These are phyloP conservation scores for Hapalemur alaotrensis DNA, from an alignment of 2,797 vertebrate genomes.

Conservation along the genomic window DNA sequence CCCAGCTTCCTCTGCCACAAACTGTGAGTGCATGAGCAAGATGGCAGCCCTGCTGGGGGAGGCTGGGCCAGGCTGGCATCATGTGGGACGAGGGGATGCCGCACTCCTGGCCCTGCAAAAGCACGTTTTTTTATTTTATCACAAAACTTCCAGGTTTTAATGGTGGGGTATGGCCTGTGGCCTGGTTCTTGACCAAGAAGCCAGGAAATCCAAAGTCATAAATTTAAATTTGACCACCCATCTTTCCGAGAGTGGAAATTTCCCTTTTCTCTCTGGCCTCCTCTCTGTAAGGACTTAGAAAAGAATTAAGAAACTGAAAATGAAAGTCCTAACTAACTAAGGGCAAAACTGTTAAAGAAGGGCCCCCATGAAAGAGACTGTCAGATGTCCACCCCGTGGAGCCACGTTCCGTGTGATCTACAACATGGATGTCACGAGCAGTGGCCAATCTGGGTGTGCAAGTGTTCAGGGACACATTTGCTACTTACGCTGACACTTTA, in stretches of 20 bases:
- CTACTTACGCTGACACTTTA: background rate
- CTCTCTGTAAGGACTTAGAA: background rate
- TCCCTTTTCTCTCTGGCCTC: background rate
- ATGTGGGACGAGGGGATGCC: accelerated
- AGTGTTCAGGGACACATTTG: background rate
- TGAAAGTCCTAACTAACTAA: too few relatives aligned
- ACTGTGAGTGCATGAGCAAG: background rate
- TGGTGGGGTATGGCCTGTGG: too few relatives aligned
- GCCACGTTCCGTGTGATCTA: background rate
- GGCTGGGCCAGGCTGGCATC: background rate
- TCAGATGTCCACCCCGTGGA: background rate
- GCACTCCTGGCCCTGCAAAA: background rate
- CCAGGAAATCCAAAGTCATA: background rate
- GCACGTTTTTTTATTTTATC: accelerated
- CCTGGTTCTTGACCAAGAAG: background rate
- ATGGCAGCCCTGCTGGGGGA: background rate
- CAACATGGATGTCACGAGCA: background rate
- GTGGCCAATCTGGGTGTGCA: background rate
- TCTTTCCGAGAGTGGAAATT: background rate
- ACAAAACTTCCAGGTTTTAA: background rate
- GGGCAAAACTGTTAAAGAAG: background rate
- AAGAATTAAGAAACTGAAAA: background rate
- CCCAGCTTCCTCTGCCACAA: background rate
- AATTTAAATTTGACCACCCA: background rate
- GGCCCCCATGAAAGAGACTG: background rate